Base-by-base conservation (phyloP, 2,888 invertebrate species). In the Marasmarcha lunaedactyla region DNA sequence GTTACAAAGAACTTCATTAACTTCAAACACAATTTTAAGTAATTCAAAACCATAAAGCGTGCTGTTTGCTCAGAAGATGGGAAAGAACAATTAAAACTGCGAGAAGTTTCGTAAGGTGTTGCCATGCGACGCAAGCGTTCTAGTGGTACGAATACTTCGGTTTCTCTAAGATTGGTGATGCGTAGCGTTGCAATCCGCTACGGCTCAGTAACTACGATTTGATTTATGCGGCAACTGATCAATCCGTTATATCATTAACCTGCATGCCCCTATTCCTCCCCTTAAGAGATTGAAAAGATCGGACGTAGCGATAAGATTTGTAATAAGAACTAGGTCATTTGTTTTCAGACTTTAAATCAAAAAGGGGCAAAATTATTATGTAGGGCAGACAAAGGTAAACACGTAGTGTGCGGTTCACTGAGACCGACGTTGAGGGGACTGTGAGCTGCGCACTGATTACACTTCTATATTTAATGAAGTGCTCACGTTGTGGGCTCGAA, bases 391-490 rank as follows among this genome's bases (percentile, higher is more conserved):
- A 11, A 9, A 30, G 30, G 30, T 30, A n/a, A n/a, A 30, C 10
- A n/a, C 10, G 10, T 11, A 30, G 30, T 30, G 30, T 30, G 30
- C 30, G 30, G 30, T 30, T 59, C 50, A 54, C 47, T 49, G 59
- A 62, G 56, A 55, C 52, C 52, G 57, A 57, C 55, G 57, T 57
- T 54, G 64, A 63, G 67, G 65, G 66, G 64, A 51, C 59, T 61
- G 59, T 62, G 64, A 63, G 63, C 30, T 30, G 20, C 65, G 64
- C 70, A 64, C 73, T 79, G 77, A 81, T 81, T 79, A 76, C 71
- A 59, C 64, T 65, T 81, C 54, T 73, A 81, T 79, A 73, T 78
- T 79, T 79, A 70, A 81, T 78, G 78, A 72, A 66, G 63, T 69
- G 67, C 74, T 73, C 71, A 67, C 68, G 57, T 20, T 7, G 20